These are phyloP conservation scores for Aromia moschata DNA, from an alignment of 2,888 invertebrate genomes.

Conservation along the genomic window DNA sequence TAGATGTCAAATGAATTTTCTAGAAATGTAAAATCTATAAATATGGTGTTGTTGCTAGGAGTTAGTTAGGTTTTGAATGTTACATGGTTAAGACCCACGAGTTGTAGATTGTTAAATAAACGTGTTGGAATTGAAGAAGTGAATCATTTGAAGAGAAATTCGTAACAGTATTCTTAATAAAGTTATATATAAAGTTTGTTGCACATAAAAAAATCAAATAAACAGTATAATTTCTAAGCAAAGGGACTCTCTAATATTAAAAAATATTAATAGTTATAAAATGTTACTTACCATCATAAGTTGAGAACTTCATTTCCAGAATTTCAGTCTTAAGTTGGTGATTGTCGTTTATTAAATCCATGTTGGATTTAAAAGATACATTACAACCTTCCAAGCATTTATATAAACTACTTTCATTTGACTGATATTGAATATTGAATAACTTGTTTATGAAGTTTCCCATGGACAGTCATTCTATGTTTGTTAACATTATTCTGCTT, in stretches of 20 bases:
- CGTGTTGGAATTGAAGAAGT: too few relatives aligned
- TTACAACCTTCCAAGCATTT: conserved; percentile 14
- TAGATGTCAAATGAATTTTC: too few relatives aligned
- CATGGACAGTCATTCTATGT: background rate
- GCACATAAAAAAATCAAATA: background rate
- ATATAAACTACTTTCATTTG: background rate
- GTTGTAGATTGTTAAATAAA: too few relatives aligned
- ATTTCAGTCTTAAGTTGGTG: background rate
- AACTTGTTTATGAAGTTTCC: background rate
- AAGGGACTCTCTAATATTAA: too few relatives aligned
- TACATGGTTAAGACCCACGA: too few relatives aligned
- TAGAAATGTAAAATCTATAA: too few relatives aligned
- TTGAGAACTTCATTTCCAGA: background rate
- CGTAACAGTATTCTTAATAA: too few relatives aligned
- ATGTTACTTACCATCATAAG: background rate
- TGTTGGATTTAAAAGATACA: background rate
- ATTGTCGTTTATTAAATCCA: background rate
- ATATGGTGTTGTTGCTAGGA: too few relatives aligned
- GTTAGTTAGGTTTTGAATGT: too few relatives aligned
- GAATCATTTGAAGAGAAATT: too few relatives aligned
- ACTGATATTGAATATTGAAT: background rate
- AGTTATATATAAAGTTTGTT: background rate
- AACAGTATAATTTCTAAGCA: background rate
- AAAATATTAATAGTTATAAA: too few relatives aligned
- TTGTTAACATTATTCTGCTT: background rate